A percentile compares a stretch with the other conserved stretches of the same genome.
Evolutionary conservation across 1,140 invertebrate genomes (phyloP).

Genomic region (Kradibia gibbosae): DNA sequence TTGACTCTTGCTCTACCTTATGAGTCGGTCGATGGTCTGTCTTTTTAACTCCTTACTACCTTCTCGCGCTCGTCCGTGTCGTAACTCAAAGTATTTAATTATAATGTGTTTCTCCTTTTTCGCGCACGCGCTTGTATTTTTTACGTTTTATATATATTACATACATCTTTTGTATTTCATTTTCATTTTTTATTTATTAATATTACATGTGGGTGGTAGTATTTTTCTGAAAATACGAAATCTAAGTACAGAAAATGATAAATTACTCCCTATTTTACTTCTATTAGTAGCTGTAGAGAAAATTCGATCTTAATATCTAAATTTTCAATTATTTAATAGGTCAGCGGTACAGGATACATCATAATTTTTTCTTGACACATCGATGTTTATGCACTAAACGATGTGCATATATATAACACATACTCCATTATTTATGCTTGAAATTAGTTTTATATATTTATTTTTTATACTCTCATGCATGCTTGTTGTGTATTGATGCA

Average conservation of each 20-base stretch:
- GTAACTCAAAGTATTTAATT: slow-evolving; percentile 68
- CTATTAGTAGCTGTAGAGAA: too few relatives aligned
- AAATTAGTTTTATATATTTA: too few relatives aligned
- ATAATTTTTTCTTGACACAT: not conserved
- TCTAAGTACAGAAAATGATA: not conserved
- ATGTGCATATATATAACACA: not conserved
- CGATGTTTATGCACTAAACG: not conserved
- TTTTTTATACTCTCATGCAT: too few relatives aligned
- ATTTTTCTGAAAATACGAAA: not conserved
- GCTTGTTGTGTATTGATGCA: not conserved
- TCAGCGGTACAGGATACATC: not conserved
- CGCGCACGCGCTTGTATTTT: slow-evolving; percentile 47
- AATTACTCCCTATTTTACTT: not conserved
- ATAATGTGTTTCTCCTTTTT: slow-evolving; percentile 62
- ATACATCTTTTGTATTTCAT: not conserved
- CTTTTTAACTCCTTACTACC: slow-evolving; percentile 43
- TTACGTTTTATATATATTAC: slow-evolving; percentile 7
- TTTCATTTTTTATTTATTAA: slow-evolving; percentile 19
- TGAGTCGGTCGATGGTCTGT: slow-evolving; percentile 51
- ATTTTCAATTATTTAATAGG: too few relatives aligned
- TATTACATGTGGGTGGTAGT: not conserved
- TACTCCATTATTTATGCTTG: too few relatives aligned
- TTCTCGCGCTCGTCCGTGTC: slow-evolving; percentile 33
- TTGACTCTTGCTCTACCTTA: slow-evolving; percentile 45
- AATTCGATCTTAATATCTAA: too few relatives aligned